Evolutionary conservation across 2,113 vertebrate genomes (phyloP).

Genomic region (Dicrurus megarhynchus): DNA sequence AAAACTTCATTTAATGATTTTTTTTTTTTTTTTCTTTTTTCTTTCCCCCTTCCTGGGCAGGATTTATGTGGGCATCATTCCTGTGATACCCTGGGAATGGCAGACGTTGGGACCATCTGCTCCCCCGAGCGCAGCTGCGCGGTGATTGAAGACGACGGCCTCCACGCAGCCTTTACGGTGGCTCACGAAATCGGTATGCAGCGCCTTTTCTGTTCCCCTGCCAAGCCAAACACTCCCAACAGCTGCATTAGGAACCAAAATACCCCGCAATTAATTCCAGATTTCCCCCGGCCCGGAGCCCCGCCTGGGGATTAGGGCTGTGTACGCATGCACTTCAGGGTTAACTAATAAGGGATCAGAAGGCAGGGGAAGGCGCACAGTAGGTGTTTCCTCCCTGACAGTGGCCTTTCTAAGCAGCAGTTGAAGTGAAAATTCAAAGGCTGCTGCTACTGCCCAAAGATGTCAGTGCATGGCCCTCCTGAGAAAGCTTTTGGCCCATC

Average conservation of each 20-base stretch:
- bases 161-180: constrained; percentile 96
- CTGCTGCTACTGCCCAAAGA: constrained; percentile 50
- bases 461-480: neutral
- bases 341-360: constrained; percentile 70
- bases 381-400: constrained; percentile 67
- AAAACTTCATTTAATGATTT: constrained; percentile 57
- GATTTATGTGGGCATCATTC: constrained; percentile 98
- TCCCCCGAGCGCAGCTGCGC: constrained; percentile 97
- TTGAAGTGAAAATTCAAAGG: constrained; percentile 49
- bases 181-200: constrained; percentile 97
- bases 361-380: constrained; percentile 59
- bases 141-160: constrained; percentile 97
- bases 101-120: constrained; percentile 98
- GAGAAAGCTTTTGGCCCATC: neutral
- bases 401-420: constrained; percentile 46
- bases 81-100: constrained; percentile 98
- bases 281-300: constrained; percentile 70
- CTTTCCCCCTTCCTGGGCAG: constrained; percentile 68
- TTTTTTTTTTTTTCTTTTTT: neutral
- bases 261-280: constrained; percentile 80
- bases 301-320: constrained; percentile 67
- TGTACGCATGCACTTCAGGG: constrained; percentile 69
- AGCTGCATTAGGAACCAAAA: constrained; percentile 79
- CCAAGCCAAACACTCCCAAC: constrained; percentile 83
- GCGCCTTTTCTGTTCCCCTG: constrained; percentile 75